A percentile compares a stretch with the other conserved stretches of the same genome.
These are phyloP conservation scores for roundworm (Caenorhabditis elegans) DNA, from an alignment of 1,140 invertebrate species.

Conservation along the genomic window WBcel235 BX284604.4:16852001-16852500, in stretches of 20 bases:
- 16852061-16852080: too few relatives aligned
- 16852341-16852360: conserved; percentile 5
- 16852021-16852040: too few relatives aligned
- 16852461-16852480: background rate
- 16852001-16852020: too few relatives aligned
- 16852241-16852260: conserved; percentile 77
- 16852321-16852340: background rate
- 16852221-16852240: conserved; percentile 89
- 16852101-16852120: too few relatives aligned
- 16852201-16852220: conserved; percentile 93
- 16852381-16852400: conserved; percentile 34
- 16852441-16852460: background rate
- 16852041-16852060: too few relatives aligned
- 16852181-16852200: conserved; percentile 83
- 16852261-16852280: conserved; percentile 80
- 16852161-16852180: conserved; percentile 96
- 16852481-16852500: background rate
- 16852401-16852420: conserved; percentile 37
- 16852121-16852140: too few relatives aligned
- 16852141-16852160: conserved; percentile 88
- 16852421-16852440: background rate
- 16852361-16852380: conserved; percentile 33
- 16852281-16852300: conserved; percentile 72
- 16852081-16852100: too few relatives aligned
- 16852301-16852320: conserved; percentile 60